Evolutionary conservation across 2,797 vertebrate species (phyloP).

Genomic region (Tachyglossus aculeatus): DNA sequence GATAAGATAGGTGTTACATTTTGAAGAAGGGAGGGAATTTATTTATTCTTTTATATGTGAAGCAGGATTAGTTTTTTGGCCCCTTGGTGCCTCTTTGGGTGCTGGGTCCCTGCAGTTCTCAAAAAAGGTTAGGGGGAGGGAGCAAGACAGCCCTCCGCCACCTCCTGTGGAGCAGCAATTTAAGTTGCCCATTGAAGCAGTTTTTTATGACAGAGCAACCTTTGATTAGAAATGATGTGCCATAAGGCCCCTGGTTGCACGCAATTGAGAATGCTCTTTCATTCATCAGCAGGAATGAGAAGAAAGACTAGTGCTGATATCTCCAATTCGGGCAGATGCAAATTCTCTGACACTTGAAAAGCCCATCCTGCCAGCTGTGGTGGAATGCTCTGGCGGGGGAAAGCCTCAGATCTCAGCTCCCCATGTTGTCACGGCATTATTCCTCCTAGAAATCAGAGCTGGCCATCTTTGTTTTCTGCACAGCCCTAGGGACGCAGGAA

Average conservation of each 20-base stretch:
- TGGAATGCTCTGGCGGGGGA: background rate
- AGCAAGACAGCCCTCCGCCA: slow-evolving; percentile 27
- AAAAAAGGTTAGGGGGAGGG: background rate
- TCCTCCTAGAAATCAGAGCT: slow-evolving; percentile 49
- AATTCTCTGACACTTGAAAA: slow-evolving; percentile 59
- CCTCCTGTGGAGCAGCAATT: background rate
- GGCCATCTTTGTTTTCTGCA: background rate
- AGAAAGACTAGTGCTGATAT: slow-evolving; percentile 65
- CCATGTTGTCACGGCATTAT: slow-evolving; percentile 6
- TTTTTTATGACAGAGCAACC: slow-evolving; percentile 33
- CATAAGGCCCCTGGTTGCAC: slow-evolving; percentile 47
- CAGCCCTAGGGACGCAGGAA: background rate
- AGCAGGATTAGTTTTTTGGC: background rate
- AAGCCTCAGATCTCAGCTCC: slow-evolving; percentile 61
- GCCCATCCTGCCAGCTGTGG: slow-evolving; percentile 26
- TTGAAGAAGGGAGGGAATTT: slow-evolving; percentile 11
- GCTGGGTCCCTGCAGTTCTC: background rate
- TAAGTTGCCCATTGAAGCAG: slow-evolving; percentile 38
- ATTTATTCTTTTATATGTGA: background rate
- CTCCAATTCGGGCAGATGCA: slow-evolving; percentile 49
- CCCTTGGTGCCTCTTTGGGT: background rate
- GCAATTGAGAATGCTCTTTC: slow-evolving; percentile 66
- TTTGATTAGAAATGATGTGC: slow-evolving; percentile 60
- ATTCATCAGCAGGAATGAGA: slow-evolving; percentile 66
- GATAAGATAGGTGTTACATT: background rate